Evolutionary conservation across 2,113 vertebrate species (phyloP).

Genomic region (Prionailurus viverrinus): DNA sequence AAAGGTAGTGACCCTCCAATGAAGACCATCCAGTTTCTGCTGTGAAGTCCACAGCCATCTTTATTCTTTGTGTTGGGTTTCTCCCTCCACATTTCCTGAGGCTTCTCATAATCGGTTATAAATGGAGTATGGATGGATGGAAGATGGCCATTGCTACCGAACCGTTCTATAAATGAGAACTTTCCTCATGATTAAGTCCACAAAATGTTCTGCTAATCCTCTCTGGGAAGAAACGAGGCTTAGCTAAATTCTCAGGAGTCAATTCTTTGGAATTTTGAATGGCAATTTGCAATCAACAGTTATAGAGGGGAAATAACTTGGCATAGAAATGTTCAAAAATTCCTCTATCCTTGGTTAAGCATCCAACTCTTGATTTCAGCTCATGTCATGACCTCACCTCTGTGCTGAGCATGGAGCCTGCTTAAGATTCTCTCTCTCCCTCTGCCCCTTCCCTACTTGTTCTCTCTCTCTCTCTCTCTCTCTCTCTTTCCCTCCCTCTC

Average conservation of each 20-base stretch:
- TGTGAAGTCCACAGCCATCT: neutral
- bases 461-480: no score
- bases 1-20: neutral
- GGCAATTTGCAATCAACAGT: neutral
- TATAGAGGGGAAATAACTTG: neutral
- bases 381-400: no score
- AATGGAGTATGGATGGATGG: neutral
- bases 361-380: no score
- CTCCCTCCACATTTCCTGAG: neutral
- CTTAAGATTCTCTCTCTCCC: no score
- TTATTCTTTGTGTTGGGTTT: neutral
- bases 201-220: conserved; percentile 2
- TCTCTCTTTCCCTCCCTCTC: no score
- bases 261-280: conserved; percentile 10
- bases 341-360: neutral
- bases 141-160: neutral
- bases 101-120: neutral
- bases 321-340: neutral
- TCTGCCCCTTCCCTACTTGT: no score
- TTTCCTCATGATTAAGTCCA: neutral
- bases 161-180: neutral
- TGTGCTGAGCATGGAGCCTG: no score
- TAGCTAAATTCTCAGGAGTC: neutral
- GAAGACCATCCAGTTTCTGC: neutral
- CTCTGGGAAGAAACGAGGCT: neutral